phyloP scores from a whole-genome alignment of 1,140 invertebrate genomes.

The Ephestia elutella region DNA sequence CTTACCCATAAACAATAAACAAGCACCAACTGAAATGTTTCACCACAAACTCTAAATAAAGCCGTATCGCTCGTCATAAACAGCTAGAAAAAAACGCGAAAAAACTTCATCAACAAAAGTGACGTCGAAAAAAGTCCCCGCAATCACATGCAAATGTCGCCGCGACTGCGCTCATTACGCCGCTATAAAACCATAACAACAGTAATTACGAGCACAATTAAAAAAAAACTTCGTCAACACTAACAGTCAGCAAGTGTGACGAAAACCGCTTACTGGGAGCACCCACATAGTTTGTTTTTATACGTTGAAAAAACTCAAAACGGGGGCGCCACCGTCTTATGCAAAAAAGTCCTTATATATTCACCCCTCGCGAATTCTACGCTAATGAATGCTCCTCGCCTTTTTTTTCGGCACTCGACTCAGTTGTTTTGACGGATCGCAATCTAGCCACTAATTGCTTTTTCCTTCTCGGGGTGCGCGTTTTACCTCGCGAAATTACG shows the following conservation, averaged over 20 bases:
- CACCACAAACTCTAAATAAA: conserved; percentile 68
- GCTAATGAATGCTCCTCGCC: conserved; percentile 66
- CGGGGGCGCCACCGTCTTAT: conserved; percentile 67
- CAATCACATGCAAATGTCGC: conserved; percentile 69
- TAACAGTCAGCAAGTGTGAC: conserved; percentile 60
- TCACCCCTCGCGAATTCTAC: conserved; percentile 71
- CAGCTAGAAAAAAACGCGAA: conserved; percentile 43
- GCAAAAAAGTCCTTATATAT: conserved; percentile 72
- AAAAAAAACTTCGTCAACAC: conserved; percentile 62
- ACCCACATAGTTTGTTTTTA: conserved; percentile 66
- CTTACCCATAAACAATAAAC: conserved; percentile 64
- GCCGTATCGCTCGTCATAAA: conserved; percentile 52
- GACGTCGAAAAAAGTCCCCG: conserved; percentile 50
- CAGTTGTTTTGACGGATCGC: conserved; percentile 73
- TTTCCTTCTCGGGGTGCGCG: conserved; percentile 69
- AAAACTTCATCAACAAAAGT: conserved; percentile 66
- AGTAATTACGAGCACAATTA: conserved; percentile 67
- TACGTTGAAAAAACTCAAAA: conserved; percentile 48
- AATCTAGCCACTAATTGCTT: conserved; percentile 74
- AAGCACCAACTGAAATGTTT: conserved; percentile 63
- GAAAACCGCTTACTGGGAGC: conserved; percentile 65
- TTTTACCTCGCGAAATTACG: conserved; percentile 68
- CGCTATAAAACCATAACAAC: conserved; percentile 68
- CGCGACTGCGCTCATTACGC: conserved; percentile 60
- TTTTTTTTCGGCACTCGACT: conserved; percentile 57